phyloP scores from a whole-genome alignment of 2,888 invertebrate species.

The Mellilla xanthometata region DNA sequence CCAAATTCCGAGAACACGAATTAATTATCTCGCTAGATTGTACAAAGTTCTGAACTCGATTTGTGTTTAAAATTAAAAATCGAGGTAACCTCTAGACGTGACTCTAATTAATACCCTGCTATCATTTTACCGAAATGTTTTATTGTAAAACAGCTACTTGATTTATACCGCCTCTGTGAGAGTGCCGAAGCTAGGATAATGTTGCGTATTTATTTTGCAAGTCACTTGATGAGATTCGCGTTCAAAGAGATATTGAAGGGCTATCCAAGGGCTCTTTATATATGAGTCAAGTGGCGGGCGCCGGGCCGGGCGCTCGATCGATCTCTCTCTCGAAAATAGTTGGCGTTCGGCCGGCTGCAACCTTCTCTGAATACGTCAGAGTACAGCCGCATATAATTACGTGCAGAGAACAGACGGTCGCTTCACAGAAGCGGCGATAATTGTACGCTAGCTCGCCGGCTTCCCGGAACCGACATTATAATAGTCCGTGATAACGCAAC shows the following conservation, averaged over 20 bases:
- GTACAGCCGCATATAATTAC: constrained; percentile 50
- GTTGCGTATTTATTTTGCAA: constrained; percentile 5
- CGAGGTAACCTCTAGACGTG: constrained; percentile 23
- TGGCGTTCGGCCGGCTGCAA: constrained; percentile 26
- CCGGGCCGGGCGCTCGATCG: constrained; percentile 1
- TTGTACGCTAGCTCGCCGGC: constrained; percentile 54
- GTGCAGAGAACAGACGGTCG: constrained; percentile 43
- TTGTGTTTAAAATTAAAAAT: constrained; percentile 9
- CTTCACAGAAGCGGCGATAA: constrained; percentile 69
- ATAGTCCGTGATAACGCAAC: constrained; percentile 60
- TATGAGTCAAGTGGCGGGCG: constrained; percentile 2
- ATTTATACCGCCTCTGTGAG: not conserved
- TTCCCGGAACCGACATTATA: constrained; percentile 64
- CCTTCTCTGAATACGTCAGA: constrained; percentile 33
- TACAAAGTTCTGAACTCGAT: constrained; percentile 24
- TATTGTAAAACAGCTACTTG: not conserved
- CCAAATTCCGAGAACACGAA: constrained; percentile 32
- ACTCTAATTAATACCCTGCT: constrained; percentile 19
- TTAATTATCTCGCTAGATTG: constrained; percentile 18
- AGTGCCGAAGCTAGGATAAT: not conserved
- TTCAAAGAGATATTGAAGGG: not conserved
- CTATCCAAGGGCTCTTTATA: not conserved
- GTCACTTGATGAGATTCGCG: constrained; percentile 3
- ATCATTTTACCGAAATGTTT: constrained; percentile 5
- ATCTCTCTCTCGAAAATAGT: constrained; percentile 21